phyloP scores from a whole-genome alignment of 2,888 invertebrate species.

The Eutolmus rufibarbis region DNA sequence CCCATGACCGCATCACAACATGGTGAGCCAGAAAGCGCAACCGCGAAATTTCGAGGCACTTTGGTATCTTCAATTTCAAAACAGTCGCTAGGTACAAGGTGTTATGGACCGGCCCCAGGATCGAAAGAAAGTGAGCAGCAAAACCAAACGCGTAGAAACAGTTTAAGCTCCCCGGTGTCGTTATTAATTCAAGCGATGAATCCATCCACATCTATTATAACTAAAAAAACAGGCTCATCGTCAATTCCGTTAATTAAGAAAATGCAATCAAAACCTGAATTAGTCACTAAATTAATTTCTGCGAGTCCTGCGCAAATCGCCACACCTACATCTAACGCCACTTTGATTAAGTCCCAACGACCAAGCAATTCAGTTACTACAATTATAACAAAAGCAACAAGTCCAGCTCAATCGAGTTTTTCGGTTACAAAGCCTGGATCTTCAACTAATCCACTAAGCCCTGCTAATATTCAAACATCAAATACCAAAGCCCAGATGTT shows the following conservation, averaged over 20 bases:
- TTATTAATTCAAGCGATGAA: not conserved
- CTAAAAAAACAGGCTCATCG: not conserved
- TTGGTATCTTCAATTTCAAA: not conserved
- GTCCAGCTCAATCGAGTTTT: not conserved
- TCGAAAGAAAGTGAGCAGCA: not conserved
- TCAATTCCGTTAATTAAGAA: not conserved
- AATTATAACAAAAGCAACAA: not conserved
- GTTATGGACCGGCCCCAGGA: not conserved
- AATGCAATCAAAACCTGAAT: not conserved
- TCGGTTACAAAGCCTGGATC: not conserved
- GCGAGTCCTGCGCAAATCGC: not conserved
- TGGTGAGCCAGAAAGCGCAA: not conserved
- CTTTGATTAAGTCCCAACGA: not conserved
- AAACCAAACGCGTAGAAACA: not conserved
- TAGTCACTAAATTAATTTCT: not conserved
- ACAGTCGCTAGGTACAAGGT: not conserved
- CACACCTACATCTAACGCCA: not conserved
- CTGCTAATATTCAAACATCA: not conserved
- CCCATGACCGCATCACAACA: not conserved
- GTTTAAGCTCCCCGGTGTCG: not conserved
- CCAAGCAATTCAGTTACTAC: not conserved
- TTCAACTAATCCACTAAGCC: not conserved
- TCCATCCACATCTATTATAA: not conserved
- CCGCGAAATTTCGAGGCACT: not conserved
- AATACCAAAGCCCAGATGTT: not conserved